phyloP scores from a whole-genome alignment of 2,888 invertebrate species.

The Thymelicus sylvestris region DNA sequence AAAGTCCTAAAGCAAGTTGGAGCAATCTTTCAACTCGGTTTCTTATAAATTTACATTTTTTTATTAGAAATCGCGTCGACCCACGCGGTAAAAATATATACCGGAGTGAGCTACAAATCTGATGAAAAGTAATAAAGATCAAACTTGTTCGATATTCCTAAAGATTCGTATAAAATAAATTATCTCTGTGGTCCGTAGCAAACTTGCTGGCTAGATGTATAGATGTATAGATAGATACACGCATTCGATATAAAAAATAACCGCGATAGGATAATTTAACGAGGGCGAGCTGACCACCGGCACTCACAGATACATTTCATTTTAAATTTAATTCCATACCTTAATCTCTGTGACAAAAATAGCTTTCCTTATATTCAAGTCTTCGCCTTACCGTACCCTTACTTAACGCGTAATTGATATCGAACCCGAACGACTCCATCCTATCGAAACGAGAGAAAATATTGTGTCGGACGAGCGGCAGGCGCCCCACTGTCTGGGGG shows the following conservation, averaged over 20 bases:
- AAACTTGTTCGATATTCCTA: slow-evolving; percentile 22
- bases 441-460: slow-evolving; percentile 39
- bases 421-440: slow-evolving; percentile 64
- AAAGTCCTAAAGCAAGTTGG: not conserved
- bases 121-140: slow-evolving; percentile 2
- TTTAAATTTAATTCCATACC: slow-evolving; percentile 53
- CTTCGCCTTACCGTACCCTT: slow-evolving; percentile 64
- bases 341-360: slow-evolving; percentile 80
- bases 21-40: not conserved
- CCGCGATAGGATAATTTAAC: slow-evolving; percentile 24
- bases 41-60: slow-evolving; percentile 4
- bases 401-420: slow-evolving; percentile 55
- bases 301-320: slow-evolving; percentile 62
- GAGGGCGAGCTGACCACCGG: slow-evolving; percentile 72
- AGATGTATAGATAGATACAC: slow-evolving; percentile 46
- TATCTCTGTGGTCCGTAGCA: slow-evolving; percentile 50
- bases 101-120: slow-evolving; percentile 19
- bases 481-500: not conserved
- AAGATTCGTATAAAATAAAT: slow-evolving; percentile 49
- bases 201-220: slow-evolving; percentile 28
- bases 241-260: slow-evolving; percentile 51
- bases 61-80: slow-evolving; percentile 12
- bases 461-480: not conserved
- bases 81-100: slow-evolving; percentile 24
- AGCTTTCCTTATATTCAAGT: slow-evolving; percentile 71